Base-by-base conservation (phyloP, 92 coral and sea anemone species). In the Montipora capitata region DNA sequence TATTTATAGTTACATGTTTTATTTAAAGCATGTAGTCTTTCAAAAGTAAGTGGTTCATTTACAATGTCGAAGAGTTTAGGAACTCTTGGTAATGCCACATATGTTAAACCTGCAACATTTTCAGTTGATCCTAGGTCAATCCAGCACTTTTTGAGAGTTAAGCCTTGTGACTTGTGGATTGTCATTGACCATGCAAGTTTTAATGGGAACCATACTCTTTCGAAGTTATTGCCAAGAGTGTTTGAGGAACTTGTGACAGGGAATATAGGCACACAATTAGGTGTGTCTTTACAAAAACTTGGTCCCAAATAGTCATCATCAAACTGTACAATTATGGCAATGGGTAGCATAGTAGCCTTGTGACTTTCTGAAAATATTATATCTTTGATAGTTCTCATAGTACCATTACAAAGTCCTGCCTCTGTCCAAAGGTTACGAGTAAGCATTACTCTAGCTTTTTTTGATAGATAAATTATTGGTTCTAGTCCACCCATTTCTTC, bases 41-140 rank as follows among this genome's bases (percentile, higher is more conserved):
- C 35, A 27, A 27, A 27, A 27, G 35, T 27, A 27, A 27, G 35
- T 27, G 35, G 35, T 27, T 27, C 35, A 27, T 1, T 27, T 27
- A 27, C 35, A 27, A 27, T 27, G 48, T 91, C 62, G 1, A 81
- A 44, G 0, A 87, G 51, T 2, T 52, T 81, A 11, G 56, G 45
- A 39, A 54, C 94, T 87, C 94, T 74, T 4, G 94, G 80, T 49
- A 91, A 59, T 4, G 91, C 91, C 16, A 86, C 88, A 64, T 91
- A 91, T 4, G 94, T 76, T 40, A 80, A 45, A n/a, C 91, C 85
- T 52, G 91, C 91, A 62, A 61, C 94, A 4, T 76, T 91, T 59
- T 91, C 88, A 66, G 88, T 74, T 27, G 74, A 76, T 0, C 91
- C 85, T 52, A 80, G 86, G 65, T 91, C 91, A 44, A 86, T 12